Percentiles rank a stretch among this genome's conserved stretches.
These are phyloP conservation scores for Pipistrellus pygmaeus DNA, from an alignment of 2,797 vertebrate genomes.

Conservation along the genomic window DNA sequence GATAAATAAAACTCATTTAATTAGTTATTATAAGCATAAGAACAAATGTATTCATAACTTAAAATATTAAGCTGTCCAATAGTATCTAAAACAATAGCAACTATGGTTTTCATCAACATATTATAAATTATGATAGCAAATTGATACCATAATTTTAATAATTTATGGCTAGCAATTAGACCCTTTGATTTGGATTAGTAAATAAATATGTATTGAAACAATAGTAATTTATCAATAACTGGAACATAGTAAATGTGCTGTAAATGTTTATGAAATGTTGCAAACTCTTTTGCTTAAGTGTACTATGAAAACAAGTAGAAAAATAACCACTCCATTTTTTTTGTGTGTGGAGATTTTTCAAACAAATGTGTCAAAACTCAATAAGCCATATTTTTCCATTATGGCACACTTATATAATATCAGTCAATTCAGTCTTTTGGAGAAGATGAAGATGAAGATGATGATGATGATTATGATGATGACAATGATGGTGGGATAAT, in stretches of 20 bases:
- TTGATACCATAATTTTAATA: not conserved
- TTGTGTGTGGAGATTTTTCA: not conserved
- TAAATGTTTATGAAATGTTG: not conserved
- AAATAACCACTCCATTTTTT: not conserved
- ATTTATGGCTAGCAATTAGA: not conserved
- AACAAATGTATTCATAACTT: not conserved
- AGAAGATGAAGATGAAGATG: not conserved
- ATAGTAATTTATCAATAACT: not conserved
- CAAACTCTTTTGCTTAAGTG: not conserved
- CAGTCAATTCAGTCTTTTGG: not conserved
- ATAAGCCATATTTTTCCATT: not conserved
- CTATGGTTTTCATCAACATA: not conserved
- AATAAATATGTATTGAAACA: not conserved
- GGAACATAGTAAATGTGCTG: not conserved
- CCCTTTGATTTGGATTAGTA: not conserved
- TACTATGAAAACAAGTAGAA: not conserved
- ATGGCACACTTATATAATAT: not conserved
- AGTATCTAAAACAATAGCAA: not conserved
- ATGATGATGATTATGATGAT: not conserved
- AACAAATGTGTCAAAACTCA: not conserved
- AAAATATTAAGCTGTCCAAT: not conserved
- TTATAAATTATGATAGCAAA: not conserved
- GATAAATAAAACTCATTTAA: not conserved
- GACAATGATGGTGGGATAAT: too few species aligned
- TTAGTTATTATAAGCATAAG: not conserved